Evolutionary conservation across 2,113 vertebrate species (phyloP).

Genomic region (Carlito syrichta): DNA sequence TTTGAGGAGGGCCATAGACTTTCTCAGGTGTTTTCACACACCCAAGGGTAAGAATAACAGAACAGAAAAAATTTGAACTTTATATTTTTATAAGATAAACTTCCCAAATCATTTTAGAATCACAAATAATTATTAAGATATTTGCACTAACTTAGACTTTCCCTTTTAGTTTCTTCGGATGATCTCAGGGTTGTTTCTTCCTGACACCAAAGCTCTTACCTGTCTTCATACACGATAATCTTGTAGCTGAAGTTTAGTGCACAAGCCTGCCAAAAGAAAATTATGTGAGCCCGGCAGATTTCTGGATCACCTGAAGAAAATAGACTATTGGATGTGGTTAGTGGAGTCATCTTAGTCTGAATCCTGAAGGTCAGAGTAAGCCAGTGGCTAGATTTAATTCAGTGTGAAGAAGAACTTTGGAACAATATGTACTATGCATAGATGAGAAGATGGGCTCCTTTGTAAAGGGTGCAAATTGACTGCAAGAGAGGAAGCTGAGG

Average conservation of each 20-base stretch:
- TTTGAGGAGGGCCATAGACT: background rate
- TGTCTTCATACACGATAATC: background rate
- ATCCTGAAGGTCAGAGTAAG: background rate
- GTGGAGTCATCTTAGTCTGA: background rate
- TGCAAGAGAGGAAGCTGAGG: background rate
- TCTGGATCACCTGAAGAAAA: background rate
- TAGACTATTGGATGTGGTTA: background rate
- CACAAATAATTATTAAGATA: background rate
- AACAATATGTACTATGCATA: background rate
- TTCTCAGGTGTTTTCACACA: background rate
- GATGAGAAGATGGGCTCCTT: background rate
- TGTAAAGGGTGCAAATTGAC: background rate
- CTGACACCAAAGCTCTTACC: background rate
- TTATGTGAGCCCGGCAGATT: fast-evolving
- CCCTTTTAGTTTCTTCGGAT: background rate
- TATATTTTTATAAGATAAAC: background rate
- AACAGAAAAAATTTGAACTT: background rate
- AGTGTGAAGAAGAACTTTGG: background rate
- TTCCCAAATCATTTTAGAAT: background rate
- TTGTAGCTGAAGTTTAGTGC: background rate
- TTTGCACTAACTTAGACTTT: background rate
- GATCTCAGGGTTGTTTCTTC: background rate
- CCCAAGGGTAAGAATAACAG: background rate
- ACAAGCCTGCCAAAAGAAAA: background rate
- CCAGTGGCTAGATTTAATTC: background rate